These are phyloP conservation scores for Harpalus rufipes DNA, from an alignment of 2,888 invertebrate species.

Conservation along the genomic window DNA sequence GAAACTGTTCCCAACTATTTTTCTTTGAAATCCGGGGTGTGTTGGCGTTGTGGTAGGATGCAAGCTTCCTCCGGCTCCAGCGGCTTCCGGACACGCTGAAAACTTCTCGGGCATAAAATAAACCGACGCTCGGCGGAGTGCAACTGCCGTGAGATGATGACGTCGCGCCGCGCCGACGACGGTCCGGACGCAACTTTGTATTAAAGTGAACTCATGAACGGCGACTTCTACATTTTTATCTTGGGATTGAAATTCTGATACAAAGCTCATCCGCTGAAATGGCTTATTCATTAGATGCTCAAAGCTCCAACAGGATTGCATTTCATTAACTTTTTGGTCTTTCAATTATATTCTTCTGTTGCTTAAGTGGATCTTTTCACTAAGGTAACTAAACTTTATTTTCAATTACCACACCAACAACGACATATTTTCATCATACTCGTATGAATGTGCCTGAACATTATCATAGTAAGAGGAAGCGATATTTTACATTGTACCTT, in stretches of 20 bases:
- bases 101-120: conserved; percentile 65
- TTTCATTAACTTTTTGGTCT: conserved; percentile 29
- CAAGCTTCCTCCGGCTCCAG: conserved; percentile 60
- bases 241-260: conserved; percentile 33
- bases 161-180: conserved; percentile 18
- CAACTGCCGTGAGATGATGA: conserved; percentile 64
- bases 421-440: too few species aligned
- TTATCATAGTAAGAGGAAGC: too few species aligned
- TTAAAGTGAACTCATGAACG: conserved; percentile 39
- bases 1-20: conserved; percentile 59
- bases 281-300: conserved; percentile 38
- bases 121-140: conserved; percentile 52
- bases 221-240: conserved; percentile 27
- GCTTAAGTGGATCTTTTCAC: conserved; percentile 8
- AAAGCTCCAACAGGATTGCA: conserved; percentile 23
- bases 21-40: conserved; percentile 50
- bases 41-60: conserved; percentile 17
- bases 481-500: too few species aligned
- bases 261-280: conserved; percentile 23
- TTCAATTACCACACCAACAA: too few species aligned
- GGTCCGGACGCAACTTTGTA: conserved; percentile 41
- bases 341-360: conserved; percentile 18
- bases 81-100: conserved; percentile 51
- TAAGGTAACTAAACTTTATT: background rate
- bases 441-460: too few species aligned